A percentile compares a stretch with the other conserved stretches of the same genome.
These are phyloP conservation scores for Ornithoptera alexandrae DNA, from an alignment of 2,888 invertebrate genomes.

Conservation along the genomic window DNA sequence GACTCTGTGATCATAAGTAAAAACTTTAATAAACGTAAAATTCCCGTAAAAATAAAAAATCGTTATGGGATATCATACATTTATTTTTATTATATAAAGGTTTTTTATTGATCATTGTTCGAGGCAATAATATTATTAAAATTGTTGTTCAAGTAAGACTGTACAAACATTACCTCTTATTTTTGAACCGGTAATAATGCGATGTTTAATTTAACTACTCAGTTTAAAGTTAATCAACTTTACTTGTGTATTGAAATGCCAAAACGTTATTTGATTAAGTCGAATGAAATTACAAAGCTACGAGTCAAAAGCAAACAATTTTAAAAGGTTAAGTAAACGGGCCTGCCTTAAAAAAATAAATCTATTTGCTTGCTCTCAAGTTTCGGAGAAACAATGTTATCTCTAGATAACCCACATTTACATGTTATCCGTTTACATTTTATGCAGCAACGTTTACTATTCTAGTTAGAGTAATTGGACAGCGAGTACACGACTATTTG, in stretches of 20 bases:
- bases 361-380: constrained; percentile 3
- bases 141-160: too few relatives aligned
- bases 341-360: not conserved
- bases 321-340: not conserved
- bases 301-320: not conserved
- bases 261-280: not conserved
- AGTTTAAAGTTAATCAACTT: not conserved
- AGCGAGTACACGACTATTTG: not conserved
- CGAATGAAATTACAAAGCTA: not conserved
- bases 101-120: too few relatives aligned
- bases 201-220: not conserved
- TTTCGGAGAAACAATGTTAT: constrained; percentile 14
- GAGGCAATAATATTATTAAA: too few relatives aligned
- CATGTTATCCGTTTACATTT: constrained; percentile 5
- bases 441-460: not conserved
- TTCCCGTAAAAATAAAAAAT: too few relatives aligned
- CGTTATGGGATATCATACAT: too few relatives aligned
- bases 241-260: not conserved
- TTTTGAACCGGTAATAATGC: not conserved
- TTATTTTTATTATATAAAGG: too few relatives aligned
- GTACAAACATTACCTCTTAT: too few relatives aligned
- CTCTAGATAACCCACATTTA: constrained; percentile 9
- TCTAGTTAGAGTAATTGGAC: not conserved
- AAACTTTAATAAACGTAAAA: too few relatives aligned
- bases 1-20: too few relatives aligned